Conservation (phyloP, 2,113 vertebrate genomes). For the Rhegmatorhina hoffmannsi region DNA sequence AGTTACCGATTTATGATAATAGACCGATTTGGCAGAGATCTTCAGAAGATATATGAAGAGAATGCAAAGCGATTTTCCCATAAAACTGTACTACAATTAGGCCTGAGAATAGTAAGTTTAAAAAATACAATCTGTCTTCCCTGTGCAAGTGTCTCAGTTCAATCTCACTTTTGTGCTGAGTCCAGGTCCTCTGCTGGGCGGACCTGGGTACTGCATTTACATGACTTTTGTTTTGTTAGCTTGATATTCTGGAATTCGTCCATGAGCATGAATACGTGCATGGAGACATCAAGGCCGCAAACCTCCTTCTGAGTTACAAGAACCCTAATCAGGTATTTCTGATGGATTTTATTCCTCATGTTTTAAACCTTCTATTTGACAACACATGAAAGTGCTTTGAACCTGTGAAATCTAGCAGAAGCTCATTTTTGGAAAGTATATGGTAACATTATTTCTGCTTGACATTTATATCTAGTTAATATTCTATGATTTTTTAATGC, state of each 20-base stretch:
- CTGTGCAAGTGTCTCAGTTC: background rate
- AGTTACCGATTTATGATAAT: conserved; percentile 99
- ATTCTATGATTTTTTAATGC: conserved; percentile 56
- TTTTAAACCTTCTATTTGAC: conserved; percentile 63
- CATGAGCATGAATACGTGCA: conserved; percentile 97
- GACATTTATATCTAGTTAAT: conserved; percentile 76
- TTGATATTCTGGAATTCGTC: conserved; percentile 92
- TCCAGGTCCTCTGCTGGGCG: conserved; percentile 72
- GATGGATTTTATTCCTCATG: conserved; percentile 7
- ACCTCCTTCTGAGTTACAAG: conserved; percentile 88
- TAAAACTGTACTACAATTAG: conserved; percentile 91
- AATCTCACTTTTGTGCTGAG: background rate
- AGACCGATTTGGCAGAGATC: conserved; percentile 91
- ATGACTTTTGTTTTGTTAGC: conserved; percentile 73
- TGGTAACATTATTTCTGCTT: conserved; percentile 72
- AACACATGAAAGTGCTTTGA: conserved; percentile 55
- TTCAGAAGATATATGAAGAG: conserved; percentile 93
- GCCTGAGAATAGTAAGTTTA: conserved; percentile 88
- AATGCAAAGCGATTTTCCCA: conserved; percentile 83
- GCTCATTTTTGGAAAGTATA: conserved; percentile 68
- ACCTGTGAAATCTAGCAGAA: conserved; percentile 71
- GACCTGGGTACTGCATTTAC: conserved; percentile 62
- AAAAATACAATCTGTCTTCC: background rate
- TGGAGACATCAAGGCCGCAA: conserved; percentile 95
- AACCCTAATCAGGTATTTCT: conserved; percentile 90